Conservation (phyloP, 2,888 invertebrate species). For the Cantharis nigra region DNA sequence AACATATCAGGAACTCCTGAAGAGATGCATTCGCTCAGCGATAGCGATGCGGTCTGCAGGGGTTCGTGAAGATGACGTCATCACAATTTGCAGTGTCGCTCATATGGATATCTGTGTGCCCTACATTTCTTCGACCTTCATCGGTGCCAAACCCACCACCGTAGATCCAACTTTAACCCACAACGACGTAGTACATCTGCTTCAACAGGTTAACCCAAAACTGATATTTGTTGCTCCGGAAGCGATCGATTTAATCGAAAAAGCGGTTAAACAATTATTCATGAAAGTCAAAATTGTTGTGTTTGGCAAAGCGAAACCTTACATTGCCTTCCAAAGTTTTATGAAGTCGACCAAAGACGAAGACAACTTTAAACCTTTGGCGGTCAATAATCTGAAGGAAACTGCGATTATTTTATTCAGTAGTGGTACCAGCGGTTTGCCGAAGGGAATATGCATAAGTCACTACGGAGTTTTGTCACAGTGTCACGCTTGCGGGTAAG, state of each 20-base stretch:
- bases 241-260: slow-evolving; percentile 28
- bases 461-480: slow-evolving; percentile 15
- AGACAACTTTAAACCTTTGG: slow-evolving; percentile 26
- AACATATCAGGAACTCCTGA: slow-evolving; percentile 1
- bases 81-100: slow-evolving; percentile 6
- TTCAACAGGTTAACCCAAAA: slow-evolving; percentile 36
- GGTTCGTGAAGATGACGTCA: slow-evolving; percentile 1
- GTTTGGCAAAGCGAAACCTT: slow-evolving; percentile 38
- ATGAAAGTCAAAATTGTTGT: slow-evolving; percentile 42
- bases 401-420: slow-evolving; percentile 36
- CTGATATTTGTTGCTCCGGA: slow-evolving; percentile 38
- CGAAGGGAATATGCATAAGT: slow-evolving; percentile 37
- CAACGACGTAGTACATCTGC: not conserved
- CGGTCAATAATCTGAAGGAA: slow-evolving; percentile 18
- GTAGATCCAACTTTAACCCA: slow-evolving; percentile 8
- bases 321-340: slow-evolving; percentile 32
- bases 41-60: slow-evolving; percentile 3
- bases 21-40: slow-evolving; percentile 6
- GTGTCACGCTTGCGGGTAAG: slow-evolving; percentile 34
- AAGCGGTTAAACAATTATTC: slow-evolving; percentile 33
- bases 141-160: not conserved
- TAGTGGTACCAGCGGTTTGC: slow-evolving; percentile 37
- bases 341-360: slow-evolving; percentile 41
- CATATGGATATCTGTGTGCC: slow-evolving; percentile 11
- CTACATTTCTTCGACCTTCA: slow-evolving; percentile 5